These are phyloP conservation scores for Pseudanteris insignis DNA, from an alignment of 2,888 invertebrate species.

Conservation along the genomic window DNA sequence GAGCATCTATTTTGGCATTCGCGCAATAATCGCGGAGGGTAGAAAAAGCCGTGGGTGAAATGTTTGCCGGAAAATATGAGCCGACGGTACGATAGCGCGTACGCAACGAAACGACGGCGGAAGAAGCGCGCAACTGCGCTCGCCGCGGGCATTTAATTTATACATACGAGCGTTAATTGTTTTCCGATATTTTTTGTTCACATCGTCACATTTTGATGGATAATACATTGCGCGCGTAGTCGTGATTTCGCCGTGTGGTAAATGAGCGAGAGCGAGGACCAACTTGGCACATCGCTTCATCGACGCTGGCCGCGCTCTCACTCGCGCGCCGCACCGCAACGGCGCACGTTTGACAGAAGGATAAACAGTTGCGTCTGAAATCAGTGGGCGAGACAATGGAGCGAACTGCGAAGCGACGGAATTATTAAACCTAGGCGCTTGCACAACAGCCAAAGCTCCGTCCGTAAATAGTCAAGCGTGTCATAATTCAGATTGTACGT, in stretches of 20 bases:
- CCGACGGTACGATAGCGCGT: no score
- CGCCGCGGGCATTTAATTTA: no score
- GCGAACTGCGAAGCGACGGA: conserved; percentile 28
- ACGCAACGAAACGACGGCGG: no score
- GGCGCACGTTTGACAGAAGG: conserved; percentile 19
- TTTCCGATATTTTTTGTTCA: conserved; percentile 16
- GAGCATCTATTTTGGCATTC: no score
- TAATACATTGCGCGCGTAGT: conserved; percentile 8
- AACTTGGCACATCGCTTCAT: conserved; percentile 13
- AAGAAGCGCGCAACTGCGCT: no score
- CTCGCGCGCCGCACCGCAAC: conserved; percentile 2
- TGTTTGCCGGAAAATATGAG: no score
- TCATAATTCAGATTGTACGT: conserved; percentile 29
- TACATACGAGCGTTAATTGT: conserved; percentile 7
- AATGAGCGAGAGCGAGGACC: conserved; percentile 23
- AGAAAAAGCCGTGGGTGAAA: no score
- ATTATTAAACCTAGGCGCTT: conserved; percentile 36
- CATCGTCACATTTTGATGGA: conserved; percentile 17
- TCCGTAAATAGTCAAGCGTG: conserved; percentile 34
- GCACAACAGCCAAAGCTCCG: conserved; percentile 15
- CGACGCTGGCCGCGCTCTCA: conserved; percentile 5
- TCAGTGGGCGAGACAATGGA: conserved; percentile 42
- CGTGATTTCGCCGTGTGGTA: conserved; percentile 8
- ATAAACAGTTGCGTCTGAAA: conserved; percentile 40
- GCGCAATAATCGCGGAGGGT: no score